Evolutionary conservation across 2,888 invertebrate species (phyloP).

Genomic region (Eugnorisma glareosa): DNA sequence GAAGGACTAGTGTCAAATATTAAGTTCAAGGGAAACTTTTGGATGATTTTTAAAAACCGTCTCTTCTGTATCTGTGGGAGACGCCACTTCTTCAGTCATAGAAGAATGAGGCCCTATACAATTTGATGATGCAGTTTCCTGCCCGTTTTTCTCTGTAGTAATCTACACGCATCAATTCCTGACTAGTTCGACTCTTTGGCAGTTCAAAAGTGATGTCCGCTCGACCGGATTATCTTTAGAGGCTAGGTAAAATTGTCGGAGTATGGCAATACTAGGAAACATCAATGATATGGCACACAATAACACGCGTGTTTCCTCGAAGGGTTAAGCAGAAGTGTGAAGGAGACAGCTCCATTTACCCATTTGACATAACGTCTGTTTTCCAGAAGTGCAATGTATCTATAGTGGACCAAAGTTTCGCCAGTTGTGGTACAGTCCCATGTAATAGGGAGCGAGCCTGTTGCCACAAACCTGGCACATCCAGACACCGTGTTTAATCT

Average conservation of each 20-base stretch:
- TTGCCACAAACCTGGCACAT: not conserved
- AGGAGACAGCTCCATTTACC: no score
- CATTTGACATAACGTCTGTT: not conserved
- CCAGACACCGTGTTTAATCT: not conserved
- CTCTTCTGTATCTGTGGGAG: not conserved
- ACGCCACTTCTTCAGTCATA: not conserved
- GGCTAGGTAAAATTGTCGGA: not conserved
- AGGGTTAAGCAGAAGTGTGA: no score
- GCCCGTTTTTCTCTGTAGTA: no score
- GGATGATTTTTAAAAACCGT: not conserved
- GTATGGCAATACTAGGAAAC: not conserved
- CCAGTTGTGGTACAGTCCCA: not conserved
- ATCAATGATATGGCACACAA: not conserved
- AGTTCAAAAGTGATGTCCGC: no score
- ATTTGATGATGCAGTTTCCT: not conserved
- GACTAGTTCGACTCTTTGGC: not conserved
- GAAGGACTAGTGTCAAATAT: not conserved
- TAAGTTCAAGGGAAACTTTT: not conserved
- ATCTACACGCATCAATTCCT: no score
- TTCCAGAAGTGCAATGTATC: no score
- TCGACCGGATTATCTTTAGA: conserved; percentile 9
- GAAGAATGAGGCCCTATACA: not conserved
- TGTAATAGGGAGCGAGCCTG: not conserved
- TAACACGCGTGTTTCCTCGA: no score
- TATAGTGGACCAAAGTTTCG: not conserved